Evolutionary conservation across 2,113 vertebrate species (phyloP).

Genomic region (Nibea coibor): DNA sequence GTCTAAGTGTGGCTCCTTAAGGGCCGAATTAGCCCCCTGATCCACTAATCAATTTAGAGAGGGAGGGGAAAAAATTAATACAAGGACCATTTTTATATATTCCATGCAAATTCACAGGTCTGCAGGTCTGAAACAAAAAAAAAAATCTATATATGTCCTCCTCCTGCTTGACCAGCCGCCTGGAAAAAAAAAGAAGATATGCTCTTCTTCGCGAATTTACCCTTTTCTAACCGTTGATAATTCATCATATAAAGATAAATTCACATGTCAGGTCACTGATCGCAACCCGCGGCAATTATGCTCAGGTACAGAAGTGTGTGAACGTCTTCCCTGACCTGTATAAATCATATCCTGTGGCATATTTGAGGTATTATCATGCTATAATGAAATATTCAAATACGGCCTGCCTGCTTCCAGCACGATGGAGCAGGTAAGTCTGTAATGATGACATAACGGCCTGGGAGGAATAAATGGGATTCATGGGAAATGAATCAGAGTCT

Average conservation of each 20-base stretch:
- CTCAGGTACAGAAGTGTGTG: slow-evolving; percentile 51
- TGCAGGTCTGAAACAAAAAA: not conserved
- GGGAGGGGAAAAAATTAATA: slow-evolving; percentile 71
- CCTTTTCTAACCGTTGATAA: slow-evolving; percentile 46
- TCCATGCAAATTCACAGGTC: slow-evolving; percentile 12
- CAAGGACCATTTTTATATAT: slow-evolving; percentile 28
- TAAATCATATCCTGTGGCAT: slow-evolving; percentile 74
- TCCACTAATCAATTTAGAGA: slow-evolving; percentile 81
- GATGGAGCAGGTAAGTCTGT: slow-evolving; percentile 67
- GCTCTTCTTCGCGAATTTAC: slow-evolving; percentile 4
- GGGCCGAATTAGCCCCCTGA: slow-evolving; percentile 81
- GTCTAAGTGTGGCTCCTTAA: slow-evolving; percentile 70
- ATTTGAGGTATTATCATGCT: slow-evolving; percentile 74
- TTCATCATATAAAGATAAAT: slow-evolving; percentile 58
- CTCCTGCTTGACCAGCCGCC: not conserved
- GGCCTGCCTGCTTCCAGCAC: slow-evolving; percentile 34
- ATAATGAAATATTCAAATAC: slow-evolving; percentile 82
- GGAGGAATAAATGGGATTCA: slow-evolving; percentile 73
- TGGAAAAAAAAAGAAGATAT: slow-evolving; percentile 8
- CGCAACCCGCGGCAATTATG: slow-evolving; percentile 61
- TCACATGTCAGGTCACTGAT: slow-evolving; percentile 56
- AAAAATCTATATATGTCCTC: not conserved
- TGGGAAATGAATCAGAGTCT: slow-evolving; percentile 68
- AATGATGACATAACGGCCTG: slow-evolving; percentile 73
- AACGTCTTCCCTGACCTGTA: slow-evolving; percentile 65